Conservation (phyloP, 2,797 vertebrate species). For the Diplodus puntazzo region DNA sequence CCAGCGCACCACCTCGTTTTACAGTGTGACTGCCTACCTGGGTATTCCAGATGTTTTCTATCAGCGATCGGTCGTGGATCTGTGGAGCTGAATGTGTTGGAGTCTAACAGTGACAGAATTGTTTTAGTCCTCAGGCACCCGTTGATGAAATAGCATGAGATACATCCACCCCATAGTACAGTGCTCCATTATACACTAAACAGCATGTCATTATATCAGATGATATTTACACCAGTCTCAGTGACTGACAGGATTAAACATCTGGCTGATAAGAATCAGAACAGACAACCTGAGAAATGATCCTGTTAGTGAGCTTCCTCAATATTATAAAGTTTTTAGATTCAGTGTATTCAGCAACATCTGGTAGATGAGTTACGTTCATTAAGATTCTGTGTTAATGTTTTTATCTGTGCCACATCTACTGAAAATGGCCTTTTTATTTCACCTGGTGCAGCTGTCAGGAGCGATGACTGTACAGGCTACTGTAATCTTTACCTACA, state of each 20-base stretch:
- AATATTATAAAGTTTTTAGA: not conserved
- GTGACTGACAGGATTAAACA: not conserved
- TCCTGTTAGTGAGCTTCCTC: not conserved
- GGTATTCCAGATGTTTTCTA: conserved; percentile 35
- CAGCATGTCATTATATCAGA: not conserved
- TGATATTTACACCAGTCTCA: not conserved
- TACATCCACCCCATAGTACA: not conserved
- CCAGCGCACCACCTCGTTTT: not conserved
- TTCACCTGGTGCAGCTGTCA: conserved; percentile 12
- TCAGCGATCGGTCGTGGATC: conserved; percentile 28
- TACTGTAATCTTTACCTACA: conserved; percentile 42
- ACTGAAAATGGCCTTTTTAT: not conserved
- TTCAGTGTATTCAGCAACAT: not conserved
- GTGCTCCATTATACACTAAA: not conserved
- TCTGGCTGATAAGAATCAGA: not conserved
- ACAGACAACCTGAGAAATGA: not conserved
- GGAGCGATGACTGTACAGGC: not conserved
- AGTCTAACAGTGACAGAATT: conserved; percentile 20
- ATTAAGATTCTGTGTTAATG: not conserved
- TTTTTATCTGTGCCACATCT: not conserved
- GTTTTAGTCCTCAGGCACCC: conserved; percentile 36
- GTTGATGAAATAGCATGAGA: conserved; percentile 19
- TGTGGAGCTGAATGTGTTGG: not conserved
- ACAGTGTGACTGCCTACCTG: not conserved
- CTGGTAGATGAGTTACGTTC: not conserved